Evolutionary conservation across 2,888 invertebrate species (phyloP).

Genomic region (Cylloceria caligata): DNA sequence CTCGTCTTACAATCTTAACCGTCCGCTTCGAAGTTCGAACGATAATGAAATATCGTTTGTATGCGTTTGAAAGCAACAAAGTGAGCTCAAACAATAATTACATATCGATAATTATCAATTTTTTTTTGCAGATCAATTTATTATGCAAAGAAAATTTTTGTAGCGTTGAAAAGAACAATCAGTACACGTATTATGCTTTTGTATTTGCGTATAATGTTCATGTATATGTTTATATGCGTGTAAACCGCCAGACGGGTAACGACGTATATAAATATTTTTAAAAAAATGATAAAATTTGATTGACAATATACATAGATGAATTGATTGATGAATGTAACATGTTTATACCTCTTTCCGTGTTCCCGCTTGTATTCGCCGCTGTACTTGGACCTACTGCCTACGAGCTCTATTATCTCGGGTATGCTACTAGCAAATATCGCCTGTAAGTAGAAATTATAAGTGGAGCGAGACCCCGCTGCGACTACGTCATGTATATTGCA

Average conservation of each 20-base stretch:
- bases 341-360: conserved; percentile 98
- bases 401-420: conserved; percentile 99
- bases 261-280: conserved; percentile 12
- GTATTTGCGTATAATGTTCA: conserved; percentile 24
- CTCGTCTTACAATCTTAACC: not conserved
- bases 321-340: conserved; percentile 70
- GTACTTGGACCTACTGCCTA: conserved; percentile 99
- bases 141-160: conserved; percentile 14
- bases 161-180: not conserved
- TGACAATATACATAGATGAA: conserved; percentile 11
- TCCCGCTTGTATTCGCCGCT: conserved; percentile 99
- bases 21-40: not conserved
- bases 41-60: not conserved
- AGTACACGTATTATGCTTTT: conserved; percentile 16
- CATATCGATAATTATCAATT: conserved; percentile 2
- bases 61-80: conserved; percentile 4
- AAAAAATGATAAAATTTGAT: not conserved
- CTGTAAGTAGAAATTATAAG: conserved; percentile 90
- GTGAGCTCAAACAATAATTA: not conserved
- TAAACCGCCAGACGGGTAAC: conserved; percentile 22
- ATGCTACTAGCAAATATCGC: conserved; percentile 99
- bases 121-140: not conserved
- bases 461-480: conserved; percentile 68
- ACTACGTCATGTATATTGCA: conserved; percentile 36
- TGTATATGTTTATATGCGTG: conserved; percentile 44